These are phyloP conservation scores for Gymnocypris eckloni DNA, from an alignment of 2,797 vertebrate genomes.

Conservation along the genomic window DNA sequence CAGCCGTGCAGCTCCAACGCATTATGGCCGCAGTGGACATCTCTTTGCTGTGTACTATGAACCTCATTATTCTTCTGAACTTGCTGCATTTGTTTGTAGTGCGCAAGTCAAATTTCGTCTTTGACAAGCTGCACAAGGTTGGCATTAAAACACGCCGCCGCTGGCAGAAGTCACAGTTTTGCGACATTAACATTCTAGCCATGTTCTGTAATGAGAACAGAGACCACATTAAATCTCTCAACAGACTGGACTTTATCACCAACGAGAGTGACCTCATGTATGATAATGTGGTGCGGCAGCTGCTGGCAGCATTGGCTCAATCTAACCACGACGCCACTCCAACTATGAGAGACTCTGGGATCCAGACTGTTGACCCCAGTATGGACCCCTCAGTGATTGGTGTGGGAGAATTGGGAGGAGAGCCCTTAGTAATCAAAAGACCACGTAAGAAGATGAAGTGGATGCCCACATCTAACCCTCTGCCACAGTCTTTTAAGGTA, in stretches of 20 bases:
- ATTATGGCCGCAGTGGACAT: slow-evolving; percentile 96
- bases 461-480: slow-evolving; percentile 91
- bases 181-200: slow-evolving; percentile 98
- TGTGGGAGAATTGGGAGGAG: slow-evolving; percentile 83
- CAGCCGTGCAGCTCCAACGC: slow-evolving; percentile 95
- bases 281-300: slow-evolving; percentile 96
- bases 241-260: slow-evolving; percentile 98
- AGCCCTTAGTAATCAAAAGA: slow-evolving; percentile 93
- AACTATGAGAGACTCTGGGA: slow-evolving; percentile 91
- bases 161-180: slow-evolving; percentile 99
- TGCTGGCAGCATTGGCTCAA: slow-evolving; percentile 94
- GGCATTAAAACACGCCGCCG: slow-evolving; percentile 96
- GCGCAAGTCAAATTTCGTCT: slow-evolving; percentile 98
- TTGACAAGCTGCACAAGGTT: slow-evolving; percentile 98
- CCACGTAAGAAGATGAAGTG: slow-evolving; percentile 98
- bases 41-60: slow-evolving; percentile 91
- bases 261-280: slow-evolving; percentile 99
- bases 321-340: slow-evolving; percentile 96
- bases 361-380: slow-evolving; percentile 92
- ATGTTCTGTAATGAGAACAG: slow-evolving; percentile 99
- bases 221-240: slow-evolving; percentile 98
- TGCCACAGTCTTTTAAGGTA: slow-evolving; percentile 95
- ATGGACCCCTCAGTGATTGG: slow-evolving; percentile 88
- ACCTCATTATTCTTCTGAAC: slow-evolving; percentile 95
- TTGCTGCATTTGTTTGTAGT: slow-evolving; percentile 96